phyloP scores from a whole-genome alignment of 2,888 invertebrate genomes.

The Metallyticus violacea region DNA sequence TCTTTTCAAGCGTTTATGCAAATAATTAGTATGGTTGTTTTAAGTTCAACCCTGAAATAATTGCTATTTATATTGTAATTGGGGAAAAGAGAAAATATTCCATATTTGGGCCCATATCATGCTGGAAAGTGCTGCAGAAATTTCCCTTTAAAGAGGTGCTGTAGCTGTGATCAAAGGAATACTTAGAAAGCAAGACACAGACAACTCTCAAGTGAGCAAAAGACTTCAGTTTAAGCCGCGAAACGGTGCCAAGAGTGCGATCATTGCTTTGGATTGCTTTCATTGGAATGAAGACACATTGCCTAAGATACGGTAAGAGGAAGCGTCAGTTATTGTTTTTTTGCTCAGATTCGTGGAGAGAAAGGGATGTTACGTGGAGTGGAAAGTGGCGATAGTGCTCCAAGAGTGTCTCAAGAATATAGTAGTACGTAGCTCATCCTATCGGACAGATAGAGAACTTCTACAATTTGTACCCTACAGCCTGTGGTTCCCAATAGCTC shows the following conservation, averaged over 20 bases:
- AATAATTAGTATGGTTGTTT: no score
- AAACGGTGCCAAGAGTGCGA: background rate
- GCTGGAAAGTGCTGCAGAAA: no score
- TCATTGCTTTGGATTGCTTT: background rate
- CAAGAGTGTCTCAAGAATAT: background rate
- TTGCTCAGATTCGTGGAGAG: background rate
- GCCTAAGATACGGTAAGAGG: background rate
- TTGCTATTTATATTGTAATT: no score
- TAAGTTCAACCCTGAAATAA: no score
- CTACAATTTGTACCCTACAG: background rate
- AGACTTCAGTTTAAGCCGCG: background rate
- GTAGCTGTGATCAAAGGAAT: background rate
- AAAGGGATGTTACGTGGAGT: background rate
- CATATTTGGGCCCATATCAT: no score
- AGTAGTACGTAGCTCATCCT: background rate
- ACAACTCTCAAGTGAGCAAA: background rate
- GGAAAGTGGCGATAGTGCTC: background rate
- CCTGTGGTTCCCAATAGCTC: no score
- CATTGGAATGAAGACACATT: background rate
- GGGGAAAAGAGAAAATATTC: no score
- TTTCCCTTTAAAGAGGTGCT: background rate
- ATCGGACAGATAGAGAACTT: no score
- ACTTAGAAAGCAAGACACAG: background rate
- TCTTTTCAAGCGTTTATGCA: no score
- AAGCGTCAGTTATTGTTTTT: background rate